phyloP scores from a whole-genome alignment of 1,140 invertebrate species.

The Solen grandis region DNA sequence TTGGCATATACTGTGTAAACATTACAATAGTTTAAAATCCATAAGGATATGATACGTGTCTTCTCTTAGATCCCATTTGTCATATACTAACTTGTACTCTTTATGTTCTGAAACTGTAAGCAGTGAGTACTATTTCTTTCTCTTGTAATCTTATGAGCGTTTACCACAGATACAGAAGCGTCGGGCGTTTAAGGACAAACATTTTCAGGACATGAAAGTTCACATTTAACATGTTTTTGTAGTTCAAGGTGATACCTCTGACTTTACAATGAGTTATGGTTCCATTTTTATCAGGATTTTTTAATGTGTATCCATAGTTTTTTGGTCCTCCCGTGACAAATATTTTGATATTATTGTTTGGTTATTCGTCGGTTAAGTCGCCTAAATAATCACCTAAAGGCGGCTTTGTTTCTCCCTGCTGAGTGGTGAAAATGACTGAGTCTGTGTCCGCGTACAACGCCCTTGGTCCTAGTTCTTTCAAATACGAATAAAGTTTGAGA shows the following conservation, averaged over 20 bases:
- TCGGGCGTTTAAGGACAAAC: background rate
- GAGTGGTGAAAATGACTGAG: background rate
- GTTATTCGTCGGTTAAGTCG: conserved; percentile 14
- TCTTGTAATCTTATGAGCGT: background rate
- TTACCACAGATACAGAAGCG: background rate
- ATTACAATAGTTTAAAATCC: conserved; percentile 13
- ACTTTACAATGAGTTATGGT: conserved; percentile 3
- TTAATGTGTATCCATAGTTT: conserved; percentile 1
- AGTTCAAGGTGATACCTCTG: conserved; percentile 13
- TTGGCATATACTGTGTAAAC: too few species aligned
- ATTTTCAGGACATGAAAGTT: background rate
- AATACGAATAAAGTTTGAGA: conserved; percentile 18
- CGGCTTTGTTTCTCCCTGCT: conserved; percentile 7
- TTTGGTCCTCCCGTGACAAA: conserved; percentile 25
- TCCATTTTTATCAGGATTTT: conserved; percentile 3
- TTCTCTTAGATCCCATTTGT: background rate
- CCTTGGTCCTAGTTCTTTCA: background rate
- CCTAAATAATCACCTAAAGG: conserved; percentile 13
- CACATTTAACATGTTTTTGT: too few species aligned
- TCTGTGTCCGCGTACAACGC: conserved; percentile 12
- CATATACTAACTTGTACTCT: background rate
- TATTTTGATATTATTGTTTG: background rate
- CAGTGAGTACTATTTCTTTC: background rate
- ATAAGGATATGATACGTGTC: background rate
- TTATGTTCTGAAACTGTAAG: too few species aligned